phyloP scores from a whole-genome alignment of 23 tunicate species.

The Oikopleura dioica region DNA sequence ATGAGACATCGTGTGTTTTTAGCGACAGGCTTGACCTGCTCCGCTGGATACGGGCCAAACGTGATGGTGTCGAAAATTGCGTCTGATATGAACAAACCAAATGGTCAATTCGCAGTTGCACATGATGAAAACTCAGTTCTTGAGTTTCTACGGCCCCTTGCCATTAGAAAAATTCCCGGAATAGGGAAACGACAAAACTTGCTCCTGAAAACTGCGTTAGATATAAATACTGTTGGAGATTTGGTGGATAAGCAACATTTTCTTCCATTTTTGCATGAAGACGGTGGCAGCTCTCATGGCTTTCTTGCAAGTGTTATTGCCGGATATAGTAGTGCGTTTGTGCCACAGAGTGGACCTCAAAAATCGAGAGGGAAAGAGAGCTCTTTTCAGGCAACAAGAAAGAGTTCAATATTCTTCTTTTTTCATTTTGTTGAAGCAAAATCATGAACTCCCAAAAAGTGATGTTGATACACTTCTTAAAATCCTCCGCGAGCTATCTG shows the following conservation, averaged over 20 bases:
- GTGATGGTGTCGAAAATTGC: conserved; percentile 69
- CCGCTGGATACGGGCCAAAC: conserved; percentile 86
- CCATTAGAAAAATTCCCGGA: conserved; percentile 35
- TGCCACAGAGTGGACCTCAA: too few species aligned
- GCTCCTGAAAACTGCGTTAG: neutral
- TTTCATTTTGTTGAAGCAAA: too few species aligned
- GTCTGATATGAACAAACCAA: conserved; percentile 89
- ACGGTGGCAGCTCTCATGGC: neutral
- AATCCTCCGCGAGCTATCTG: neutral
- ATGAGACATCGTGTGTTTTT: conserved; percentile 44
- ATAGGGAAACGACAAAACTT: neutral
- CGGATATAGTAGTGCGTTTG: too few species aligned
- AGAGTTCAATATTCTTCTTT: too few species aligned
- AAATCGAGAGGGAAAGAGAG: too few species aligned
- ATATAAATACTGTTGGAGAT: neutral
- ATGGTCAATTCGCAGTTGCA: conserved; percentile 42
- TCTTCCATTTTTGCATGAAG: neutral
- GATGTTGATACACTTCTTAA: neutral
- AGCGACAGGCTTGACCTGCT: conserved; percentile 66
- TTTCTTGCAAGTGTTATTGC: neutral
- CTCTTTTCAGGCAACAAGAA: too few species aligned
- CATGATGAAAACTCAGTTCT: conserved; percentile 20
- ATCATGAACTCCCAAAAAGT: too few species aligned
- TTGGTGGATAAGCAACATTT: neutral
- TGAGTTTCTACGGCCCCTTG: conserved; percentile 29